Evolutionary conservation across 2,888 invertebrate genomes (phyloP), one percentile per base, ranked within the genome.

Genomic region (Hedychridium roseum): DNA sequence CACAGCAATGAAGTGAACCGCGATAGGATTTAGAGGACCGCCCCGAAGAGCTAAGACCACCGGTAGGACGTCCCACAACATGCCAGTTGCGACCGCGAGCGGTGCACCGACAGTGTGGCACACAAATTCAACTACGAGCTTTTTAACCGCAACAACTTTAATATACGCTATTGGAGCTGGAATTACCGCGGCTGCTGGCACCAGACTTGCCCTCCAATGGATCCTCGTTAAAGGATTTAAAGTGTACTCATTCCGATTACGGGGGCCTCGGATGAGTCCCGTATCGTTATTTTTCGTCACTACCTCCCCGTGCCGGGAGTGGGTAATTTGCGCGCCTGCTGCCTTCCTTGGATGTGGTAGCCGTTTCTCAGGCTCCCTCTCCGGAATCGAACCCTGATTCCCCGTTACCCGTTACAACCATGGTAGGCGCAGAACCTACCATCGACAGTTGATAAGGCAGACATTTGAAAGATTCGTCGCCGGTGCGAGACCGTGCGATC

Each of bases 171-270:
- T 57, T 57, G 54, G 84, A 85, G 84, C 84, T 85, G 84, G 85
- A 85, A 82, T 86, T 85, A 85, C 85, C 84, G 84, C 84, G 83
- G 84, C 84, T 85, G 85, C 84, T 86, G 84, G 84, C 85, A 85
- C 82, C 82, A 82, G 84, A 84, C 83, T 84, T 85, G 82, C 37
- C 37, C 37, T 37, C 37, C 37, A 37, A 37, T 37, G 37, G 37
- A 37, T 37, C 37, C 20, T 37, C 37, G 37, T 37, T 37, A 37
- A 37, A 37, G 37, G 37, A 37, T 37, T 37, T 37, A 37, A 37
- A 37, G 37, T 37, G 37, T 37, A 37, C 37, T 23, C 37, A 37
- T 37, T 37, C 37, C 37, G 37, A 37, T 37, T 37, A 37, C 37
- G 37, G 43, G 43, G 51, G 51, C 55, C 55, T 55, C 55, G 52